Evolutionary conservation across 2,797 vertebrate genomes (phyloP).

Genomic region (Prunella strophiata): DNA sequence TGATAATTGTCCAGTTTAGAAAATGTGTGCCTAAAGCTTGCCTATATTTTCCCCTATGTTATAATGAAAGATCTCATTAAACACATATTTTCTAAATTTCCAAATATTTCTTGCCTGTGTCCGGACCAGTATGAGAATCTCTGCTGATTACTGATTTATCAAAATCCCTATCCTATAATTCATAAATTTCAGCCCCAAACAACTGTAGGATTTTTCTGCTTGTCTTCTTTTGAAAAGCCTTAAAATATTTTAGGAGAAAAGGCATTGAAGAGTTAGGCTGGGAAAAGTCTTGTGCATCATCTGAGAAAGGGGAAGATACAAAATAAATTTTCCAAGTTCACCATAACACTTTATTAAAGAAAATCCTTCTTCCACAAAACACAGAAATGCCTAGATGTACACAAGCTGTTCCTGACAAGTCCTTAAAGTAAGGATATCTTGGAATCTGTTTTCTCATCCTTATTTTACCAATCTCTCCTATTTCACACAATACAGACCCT

Average conservation of each 20-base stretch:
- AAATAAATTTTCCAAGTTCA: neutral
- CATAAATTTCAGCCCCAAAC: neutral
- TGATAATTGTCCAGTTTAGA: neutral
- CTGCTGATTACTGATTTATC: neutral
- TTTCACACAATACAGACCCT: neutral
- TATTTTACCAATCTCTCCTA: neutral
- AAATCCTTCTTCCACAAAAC: neutral
- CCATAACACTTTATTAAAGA: neutral
- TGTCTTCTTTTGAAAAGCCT: neutral
- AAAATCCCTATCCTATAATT: neutral
- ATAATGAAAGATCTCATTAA: neutral
- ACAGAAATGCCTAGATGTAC: neutral
- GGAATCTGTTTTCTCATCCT: neutral
- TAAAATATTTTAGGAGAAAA: neutral
- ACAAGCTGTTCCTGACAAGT: neutral
- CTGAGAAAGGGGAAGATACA: neutral
- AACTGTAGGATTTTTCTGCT: accelerated
- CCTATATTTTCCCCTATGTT: neutral
- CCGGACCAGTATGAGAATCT: neutral
- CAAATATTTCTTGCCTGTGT: neutral
- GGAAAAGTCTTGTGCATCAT: neutral
- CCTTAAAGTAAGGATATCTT: neutral
- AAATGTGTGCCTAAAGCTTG: neutral
- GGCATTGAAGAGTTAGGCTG: neutral
- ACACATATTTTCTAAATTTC: neutral